Conservation (phyloP, 2,888 invertebrate genomes). For the Pyrrhosoma nymphula region DNA sequence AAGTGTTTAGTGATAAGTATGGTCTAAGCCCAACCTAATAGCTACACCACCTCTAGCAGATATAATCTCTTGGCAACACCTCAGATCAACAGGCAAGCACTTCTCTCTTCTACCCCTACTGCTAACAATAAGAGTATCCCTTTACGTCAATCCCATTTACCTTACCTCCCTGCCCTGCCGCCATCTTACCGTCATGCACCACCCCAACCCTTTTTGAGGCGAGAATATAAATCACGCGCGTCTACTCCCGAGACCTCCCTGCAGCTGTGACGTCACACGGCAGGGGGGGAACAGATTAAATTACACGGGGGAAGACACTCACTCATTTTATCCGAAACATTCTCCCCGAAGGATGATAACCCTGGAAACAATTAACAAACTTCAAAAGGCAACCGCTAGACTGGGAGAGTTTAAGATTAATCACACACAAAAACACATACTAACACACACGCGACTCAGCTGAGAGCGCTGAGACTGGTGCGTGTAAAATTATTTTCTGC, state of each 20-base stretch:
- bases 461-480: background rate
- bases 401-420: constrained; percentile 19
- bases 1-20: too few relatives aligned
- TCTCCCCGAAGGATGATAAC: background rate
- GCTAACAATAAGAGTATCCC: too few relatives aligned
- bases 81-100: too few relatives aligned
- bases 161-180: too few relatives aligned
- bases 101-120: too few relatives aligned
- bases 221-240: background rate
- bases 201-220: background rate
- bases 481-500: background rate
- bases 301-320: background rate
- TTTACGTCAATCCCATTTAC: too few relatives aligned
- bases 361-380: background rate
- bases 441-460: background rate
- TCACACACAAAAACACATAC: background rate
- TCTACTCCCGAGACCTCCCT: background rate
- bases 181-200: too few relatives aligned
- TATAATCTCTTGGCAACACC: too few relatives aligned
- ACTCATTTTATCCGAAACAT: constrained; percentile 9
- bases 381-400: background rate
- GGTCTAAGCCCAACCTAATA: too few relatives aligned
- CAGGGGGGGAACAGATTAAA: background rate
- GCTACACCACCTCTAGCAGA: too few relatives aligned
- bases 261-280: background rate